phyloP scores from a whole-genome alignment of 2,113 vertebrate species.

The Megatriorchis doriae region DNA sequence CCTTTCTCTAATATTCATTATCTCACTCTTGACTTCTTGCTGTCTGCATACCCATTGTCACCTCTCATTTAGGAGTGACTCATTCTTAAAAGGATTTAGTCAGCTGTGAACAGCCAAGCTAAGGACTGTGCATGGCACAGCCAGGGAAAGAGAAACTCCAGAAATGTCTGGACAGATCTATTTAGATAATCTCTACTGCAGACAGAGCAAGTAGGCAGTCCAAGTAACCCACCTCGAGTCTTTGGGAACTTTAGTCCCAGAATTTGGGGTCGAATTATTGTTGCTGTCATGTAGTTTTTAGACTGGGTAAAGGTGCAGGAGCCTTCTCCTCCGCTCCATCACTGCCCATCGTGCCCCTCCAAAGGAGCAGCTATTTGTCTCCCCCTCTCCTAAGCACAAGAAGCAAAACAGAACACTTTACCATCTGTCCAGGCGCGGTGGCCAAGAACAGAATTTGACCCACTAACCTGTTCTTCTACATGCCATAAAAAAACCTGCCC shows the following conservation, averaged over 20 bases:
- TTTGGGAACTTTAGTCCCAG: background rate
- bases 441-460: background rate
- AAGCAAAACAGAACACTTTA: background rate
- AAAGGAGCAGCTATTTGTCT: background rate
- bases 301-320: background rate
- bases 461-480: background rate
- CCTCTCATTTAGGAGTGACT: slow-evolving; percentile 42
- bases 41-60: slow-evolving; percentile 47
- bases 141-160: background rate
- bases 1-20: slow-evolving; percentile 33
- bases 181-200: background rate
- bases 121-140: background rate
- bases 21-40: slow-evolving; percentile 14
- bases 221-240: background rate
- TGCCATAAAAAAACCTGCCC: background rate
- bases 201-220: background rate
- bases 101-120: slow-evolving; percentile 38
- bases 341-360: background rate
- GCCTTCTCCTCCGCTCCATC: background rate
- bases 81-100: slow-evolving; percentile 57
- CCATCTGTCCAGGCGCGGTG: background rate
- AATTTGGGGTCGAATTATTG: background rate
- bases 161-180: slow-evolving; percentile 28
- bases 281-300: background rate
- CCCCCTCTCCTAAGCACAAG: background rate